These are phyloP conservation scores for Theodoxus fluviatilis DNA, from an alignment of 2,888 invertebrate genomes.

Conservation along the genomic window DNA sequence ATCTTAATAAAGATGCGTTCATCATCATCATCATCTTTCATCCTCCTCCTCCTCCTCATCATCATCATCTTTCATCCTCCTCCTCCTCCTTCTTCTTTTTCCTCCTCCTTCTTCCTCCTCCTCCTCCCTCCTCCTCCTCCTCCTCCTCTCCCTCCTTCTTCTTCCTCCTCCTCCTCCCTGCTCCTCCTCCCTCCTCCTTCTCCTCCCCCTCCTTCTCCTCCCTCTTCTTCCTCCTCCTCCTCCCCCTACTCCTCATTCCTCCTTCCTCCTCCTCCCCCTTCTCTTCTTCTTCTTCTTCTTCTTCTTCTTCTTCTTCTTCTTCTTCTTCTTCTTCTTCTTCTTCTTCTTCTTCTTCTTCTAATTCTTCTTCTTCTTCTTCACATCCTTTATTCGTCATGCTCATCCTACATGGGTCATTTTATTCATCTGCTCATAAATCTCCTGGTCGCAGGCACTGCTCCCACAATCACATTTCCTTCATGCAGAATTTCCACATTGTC, in stretches of 20 bases:
- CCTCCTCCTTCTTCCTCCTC: neutral
- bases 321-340: constrained; percentile 2
- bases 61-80: neutral
- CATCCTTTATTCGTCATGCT: neutral
- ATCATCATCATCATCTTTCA: neutral
- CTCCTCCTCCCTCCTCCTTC: neutral
- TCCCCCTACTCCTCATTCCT: neutral
- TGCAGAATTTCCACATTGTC: no score
- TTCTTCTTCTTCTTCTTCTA: neutral
- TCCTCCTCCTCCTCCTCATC: neutral
- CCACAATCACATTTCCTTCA: no score
- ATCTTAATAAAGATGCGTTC: neutral
- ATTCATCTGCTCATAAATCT: no score
- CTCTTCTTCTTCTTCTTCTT: neutral
- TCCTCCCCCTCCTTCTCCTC: neutral
- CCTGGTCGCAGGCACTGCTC: no score
- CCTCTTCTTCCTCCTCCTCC: neutral
- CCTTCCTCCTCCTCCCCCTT: neutral
- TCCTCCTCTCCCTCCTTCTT: neutral
- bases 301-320: neutral
- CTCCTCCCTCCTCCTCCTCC: neutral
- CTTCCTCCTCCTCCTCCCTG: neutral
- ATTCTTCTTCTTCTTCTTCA: neutral
- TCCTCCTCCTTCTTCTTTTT: neutral
- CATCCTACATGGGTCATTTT: neutral